Percentiles rank a stretch among this genome's conserved stretches.
These are phyloP conservation scores for fruit fly (Drosophila melanogaster) DNA, from an alignment of 1,140 invertebrate genomes.

Conservation along the genomic window Release_6_plus_ISO1_MT NC_004354.4:5793001-5793500, in stretches of 20 bases:
- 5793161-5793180: neutral
- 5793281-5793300: neutral
- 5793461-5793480: neutral
- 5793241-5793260: constrained; percentile 12
- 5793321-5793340: neutral
- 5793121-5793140: neutral
- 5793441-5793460: neutral
- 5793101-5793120: neutral
- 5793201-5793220: neutral
- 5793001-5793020: neutral
- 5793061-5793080: neutral
- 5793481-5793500: neutral
- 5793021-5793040: neutral
- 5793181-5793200: neutral
- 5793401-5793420: neutral
- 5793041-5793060: neutral
- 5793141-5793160: neutral
- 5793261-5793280: constrained; percentile 1
- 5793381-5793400: neutral
- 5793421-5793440: neutral
- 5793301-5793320: neutral
- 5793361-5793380: neutral
- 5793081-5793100: neutral
- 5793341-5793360: neutral
- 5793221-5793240: constrained; percentile 6